Evolutionary conservation across 2,797 vertebrate species (phyloP).

Genomic region (Sebastes oblongus): DNA sequence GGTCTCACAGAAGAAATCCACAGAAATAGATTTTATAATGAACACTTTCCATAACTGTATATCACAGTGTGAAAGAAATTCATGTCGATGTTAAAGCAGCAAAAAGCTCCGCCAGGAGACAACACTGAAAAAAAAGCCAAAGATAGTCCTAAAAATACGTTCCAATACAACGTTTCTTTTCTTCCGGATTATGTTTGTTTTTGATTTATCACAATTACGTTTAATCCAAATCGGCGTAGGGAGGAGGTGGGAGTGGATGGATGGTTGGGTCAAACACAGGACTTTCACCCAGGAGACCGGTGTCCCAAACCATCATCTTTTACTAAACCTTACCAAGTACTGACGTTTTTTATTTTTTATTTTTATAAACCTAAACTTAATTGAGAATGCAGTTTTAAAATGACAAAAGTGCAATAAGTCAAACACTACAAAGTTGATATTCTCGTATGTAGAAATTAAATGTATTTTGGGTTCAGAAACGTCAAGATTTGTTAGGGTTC

Average conservation of each 20-base stretch:
- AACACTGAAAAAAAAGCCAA: not conserved
- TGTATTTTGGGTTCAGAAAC: too few relatives aligned
- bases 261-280: not conserved
- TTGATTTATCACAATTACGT: not conserved
- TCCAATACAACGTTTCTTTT: too few relatives aligned
- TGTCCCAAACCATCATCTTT: not conserved
- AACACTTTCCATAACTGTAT: not conserved
- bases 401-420: too few relatives aligned
- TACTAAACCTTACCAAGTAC: not conserved
- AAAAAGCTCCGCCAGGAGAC: not conserved
- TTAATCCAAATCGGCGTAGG: not conserved
- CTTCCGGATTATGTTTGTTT: not conserved
- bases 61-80: not conserved
- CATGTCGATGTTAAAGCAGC: not conserved
- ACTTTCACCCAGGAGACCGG: not conserved
- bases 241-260: not conserved
- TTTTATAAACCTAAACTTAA: not conserved
- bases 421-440: too few relatives aligned
- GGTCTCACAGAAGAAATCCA: not conserved
- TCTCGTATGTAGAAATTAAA: too few relatives aligned
- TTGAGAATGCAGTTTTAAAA: not conserved
- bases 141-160: not conserved
- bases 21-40: conserved; percentile 15
- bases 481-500: too few relatives aligned
- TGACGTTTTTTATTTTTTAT: not conserved